Percentiles rank a stretch among this genome's conserved stretches.
These are phyloP conservation scores for Thysanoteuthis rhombus DNA, from an alignment of 2,888 invertebrate species.

Conservation along the genomic window DNA sequence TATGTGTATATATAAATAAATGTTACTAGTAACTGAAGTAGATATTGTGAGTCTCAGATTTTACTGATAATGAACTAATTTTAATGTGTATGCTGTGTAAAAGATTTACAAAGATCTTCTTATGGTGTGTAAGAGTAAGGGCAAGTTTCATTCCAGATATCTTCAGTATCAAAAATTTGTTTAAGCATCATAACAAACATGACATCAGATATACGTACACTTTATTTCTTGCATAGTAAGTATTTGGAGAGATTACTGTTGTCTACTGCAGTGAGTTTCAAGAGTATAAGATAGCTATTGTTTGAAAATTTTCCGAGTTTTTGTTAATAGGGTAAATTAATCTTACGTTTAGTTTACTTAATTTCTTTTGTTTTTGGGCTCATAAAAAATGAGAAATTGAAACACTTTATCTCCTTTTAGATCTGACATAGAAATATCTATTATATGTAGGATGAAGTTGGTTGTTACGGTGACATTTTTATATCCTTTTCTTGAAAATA, in stretches of 20 bases:
- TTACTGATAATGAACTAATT: neutral
- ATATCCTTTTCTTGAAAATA: too few species aligned
- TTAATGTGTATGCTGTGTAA: neutral
- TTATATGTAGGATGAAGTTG: too few species aligned
- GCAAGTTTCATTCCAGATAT: neutral
- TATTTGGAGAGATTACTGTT: neutral
- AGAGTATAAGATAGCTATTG: neutral
- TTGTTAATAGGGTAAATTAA: neutral
- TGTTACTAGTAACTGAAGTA: neutral
- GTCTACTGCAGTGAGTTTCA: neutral
- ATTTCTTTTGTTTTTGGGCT: neutral
- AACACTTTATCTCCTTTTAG: too few species aligned
- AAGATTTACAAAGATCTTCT: neutral
- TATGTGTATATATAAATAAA: neutral
- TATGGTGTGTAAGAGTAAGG: neutral
- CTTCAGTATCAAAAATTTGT: neutral
- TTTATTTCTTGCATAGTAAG: neutral
- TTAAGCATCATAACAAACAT: neutral
- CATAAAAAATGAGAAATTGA: too few species aligned
- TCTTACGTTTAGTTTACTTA: neutral
- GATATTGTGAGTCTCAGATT: neutral
- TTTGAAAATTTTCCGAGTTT: neutral
- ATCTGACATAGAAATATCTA: too few species aligned
- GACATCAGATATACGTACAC: neutral
- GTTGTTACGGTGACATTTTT: too few species aligned